A percentile compares a stretch with the other conserved stretches of the same genome.
phyloP scores from a whole-genome alignment of 1,140 invertebrate genomes.

The Halesus radiatus region DNA sequence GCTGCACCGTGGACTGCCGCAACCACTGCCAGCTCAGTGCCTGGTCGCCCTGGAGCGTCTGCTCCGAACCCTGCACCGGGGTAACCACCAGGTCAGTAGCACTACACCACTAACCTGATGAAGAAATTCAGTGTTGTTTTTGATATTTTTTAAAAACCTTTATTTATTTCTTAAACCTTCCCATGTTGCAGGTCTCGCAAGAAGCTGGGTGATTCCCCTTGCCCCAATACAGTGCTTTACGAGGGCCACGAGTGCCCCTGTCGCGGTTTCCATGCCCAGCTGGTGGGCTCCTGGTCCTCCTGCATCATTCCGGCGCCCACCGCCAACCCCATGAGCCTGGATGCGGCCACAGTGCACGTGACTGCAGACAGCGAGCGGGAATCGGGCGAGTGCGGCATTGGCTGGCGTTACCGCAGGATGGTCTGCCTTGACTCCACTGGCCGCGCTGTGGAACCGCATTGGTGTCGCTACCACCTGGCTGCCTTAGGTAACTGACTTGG shows the following conservation, averaged over 20 bases:
- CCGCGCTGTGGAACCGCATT: constrained; percentile 49
- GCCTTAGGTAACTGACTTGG: constrained; percentile 60
- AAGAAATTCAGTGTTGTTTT: too few relatives aligned
- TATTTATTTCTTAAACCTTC: too few relatives aligned
- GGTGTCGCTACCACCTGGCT: constrained; percentile 45
- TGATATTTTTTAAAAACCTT: too few relatives aligned
- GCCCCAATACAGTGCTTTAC: constrained; percentile 51
- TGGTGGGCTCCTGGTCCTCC: constrained; percentile 48
- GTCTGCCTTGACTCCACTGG: constrained; percentile 49
- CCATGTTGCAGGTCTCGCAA: constrained; percentile 48
- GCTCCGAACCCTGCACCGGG: constrained; percentile 66
- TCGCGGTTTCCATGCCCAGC: constrained; percentile 47
- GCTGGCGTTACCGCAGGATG: constrained; percentile 41
- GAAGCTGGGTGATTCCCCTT: constrained; percentile 50
- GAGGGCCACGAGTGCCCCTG: constrained; percentile 55
- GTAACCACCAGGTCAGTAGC: constrained; percentile 56
- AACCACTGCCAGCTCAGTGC: constrained; percentile 66
- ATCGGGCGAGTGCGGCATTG: constrained; percentile 43
- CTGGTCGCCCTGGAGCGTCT: constrained; percentile 72
- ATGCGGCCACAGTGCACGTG: background rate
- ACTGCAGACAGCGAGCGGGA: constrained; percentile 9
- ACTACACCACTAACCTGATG: background rate
- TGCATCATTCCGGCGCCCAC: constrained; percentile 39
- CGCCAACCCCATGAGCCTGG: background rate
- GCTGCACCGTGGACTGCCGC: constrained; percentile 63